phyloP scores from a whole-genome alignment of 2,797 vertebrate species.

The Merluccius polli region DNA sequence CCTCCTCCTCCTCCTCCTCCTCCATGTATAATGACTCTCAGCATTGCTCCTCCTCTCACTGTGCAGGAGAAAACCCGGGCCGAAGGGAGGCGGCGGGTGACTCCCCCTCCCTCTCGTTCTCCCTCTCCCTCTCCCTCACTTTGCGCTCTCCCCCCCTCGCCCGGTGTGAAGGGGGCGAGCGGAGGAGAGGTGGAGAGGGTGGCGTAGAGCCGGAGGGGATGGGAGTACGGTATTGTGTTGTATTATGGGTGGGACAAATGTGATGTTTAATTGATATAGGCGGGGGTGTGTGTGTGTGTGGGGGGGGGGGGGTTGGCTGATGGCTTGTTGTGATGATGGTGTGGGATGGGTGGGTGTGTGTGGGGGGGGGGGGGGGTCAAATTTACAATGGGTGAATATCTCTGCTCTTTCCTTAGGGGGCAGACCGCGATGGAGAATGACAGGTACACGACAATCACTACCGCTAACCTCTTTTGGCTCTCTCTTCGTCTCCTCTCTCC shows the following conservation, averaged over 20 bases:
- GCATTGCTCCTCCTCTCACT: slow-evolving; percentile 63
- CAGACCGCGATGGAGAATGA: slow-evolving; percentile 34
- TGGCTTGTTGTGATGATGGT: slow-evolving; percentile 17
- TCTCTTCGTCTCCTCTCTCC: slow-evolving; percentile 33
- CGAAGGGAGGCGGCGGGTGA: slow-evolving; percentile 23
- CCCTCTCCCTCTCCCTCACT: no score
- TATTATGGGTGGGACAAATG: no score
- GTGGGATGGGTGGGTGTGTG: slow-evolving; percentile 20
- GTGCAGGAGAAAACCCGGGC: slow-evolving; percentile 64
- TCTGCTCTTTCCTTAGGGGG: slow-evolving; percentile 69
- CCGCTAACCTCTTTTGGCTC: slow-evolving; percentile 38
- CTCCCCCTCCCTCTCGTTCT: neutral
- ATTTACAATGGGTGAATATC: slow-evolving; percentile 62
- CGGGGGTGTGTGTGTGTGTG: no score
- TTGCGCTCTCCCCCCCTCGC: neutral
- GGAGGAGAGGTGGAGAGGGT: no score
- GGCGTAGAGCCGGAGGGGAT: no score
- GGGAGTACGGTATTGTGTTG: no score
- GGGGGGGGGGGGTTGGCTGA: slow-evolving; percentile 5
- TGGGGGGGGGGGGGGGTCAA: no score
- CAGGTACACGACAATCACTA: slow-evolving; percentile 16
- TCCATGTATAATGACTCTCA: slow-evolving; percentile 66
- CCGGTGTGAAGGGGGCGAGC: no score
- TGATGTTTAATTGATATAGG: no score
- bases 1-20: slow-evolving; percentile 22